Base-by-base conservation (phyloP, 2,797 vertebrate species). In the Lindbergichthys nudifrons region DNA sequence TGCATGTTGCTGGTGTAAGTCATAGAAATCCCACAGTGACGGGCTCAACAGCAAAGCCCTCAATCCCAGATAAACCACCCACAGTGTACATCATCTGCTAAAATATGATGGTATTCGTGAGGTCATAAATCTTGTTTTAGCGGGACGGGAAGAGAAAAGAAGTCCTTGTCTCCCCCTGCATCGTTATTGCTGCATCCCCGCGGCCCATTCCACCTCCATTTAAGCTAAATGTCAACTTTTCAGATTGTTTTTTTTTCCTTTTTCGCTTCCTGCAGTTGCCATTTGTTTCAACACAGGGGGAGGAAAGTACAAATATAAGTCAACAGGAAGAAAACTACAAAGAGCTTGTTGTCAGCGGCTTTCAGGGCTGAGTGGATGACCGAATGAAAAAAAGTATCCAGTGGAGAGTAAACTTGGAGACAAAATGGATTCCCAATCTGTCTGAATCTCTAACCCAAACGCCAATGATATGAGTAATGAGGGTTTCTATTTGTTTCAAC, bases 171-270 rank as follows among this genome's bases (percentile, higher is more conserved):
- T 93, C 91, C 83, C 83, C 90, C 89, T 86, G 90, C 91, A 90
- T 94, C 90, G 91, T 95, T 94, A 93, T 79, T 83, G 87, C 93
- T 82, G 88, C 87, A 85, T 93, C 93, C 93, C 94, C 51, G 88
- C 72, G 87, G 94, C 90, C 94, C 90, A 87, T 93, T 95, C 93
- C 88, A 93, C 92, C 90, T 91, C 93, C 92, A 93, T 94, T 94
- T 95, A 94, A 95, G 93, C 92, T 94, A 94, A 95, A 95, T 95
- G 94, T 94, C 94, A 94, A 93, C 89, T 93, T 93, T 92, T 93
- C 88, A 84, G 85, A 80, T 65, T 65, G 79, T 79, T 88, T 83
- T 69, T 47, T 74, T 32, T 50, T 0, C 26, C 62, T 65, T 85
- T 87, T 73, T 61, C 32, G 57, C 85, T 76, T 87, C 87, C 89